Evolutionary conservation across 2,888 invertebrate genomes (phyloP).

Genomic region (Bellardia pandia): DNA sequence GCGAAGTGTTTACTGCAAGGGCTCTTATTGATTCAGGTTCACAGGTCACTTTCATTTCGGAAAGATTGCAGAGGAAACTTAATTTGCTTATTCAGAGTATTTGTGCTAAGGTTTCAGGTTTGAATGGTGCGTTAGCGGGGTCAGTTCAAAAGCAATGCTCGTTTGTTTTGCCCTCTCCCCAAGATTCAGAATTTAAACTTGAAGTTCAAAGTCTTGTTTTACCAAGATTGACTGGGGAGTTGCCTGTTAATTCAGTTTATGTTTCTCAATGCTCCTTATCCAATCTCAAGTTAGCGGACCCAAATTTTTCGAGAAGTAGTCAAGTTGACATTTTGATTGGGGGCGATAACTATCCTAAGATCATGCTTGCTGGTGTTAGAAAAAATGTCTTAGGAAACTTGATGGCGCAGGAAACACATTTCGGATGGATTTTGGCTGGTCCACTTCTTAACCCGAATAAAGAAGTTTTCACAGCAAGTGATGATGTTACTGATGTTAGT

Average conservation of each 20-base stretch:
- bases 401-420: conserved; percentile 38
- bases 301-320: conserved; percentile 19
- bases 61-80: conserved; percentile 12
- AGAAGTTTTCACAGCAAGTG: not conserved
- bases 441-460: not conserved
- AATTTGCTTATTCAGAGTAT: not conserved
- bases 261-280: not conserved
- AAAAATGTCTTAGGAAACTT: not conserved
- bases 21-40: conserved; percentile 50
- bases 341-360: not conserved
- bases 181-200: not conserved
- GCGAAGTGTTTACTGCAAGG: conserved; percentile 9
- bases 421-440: conserved; percentile 13
- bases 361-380: not conserved
- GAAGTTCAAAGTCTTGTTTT: not conserved
- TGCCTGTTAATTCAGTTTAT: not conserved
- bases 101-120: not conserved
- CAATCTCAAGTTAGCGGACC: not conserved
- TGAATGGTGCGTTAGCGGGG: conserved; percentile 15
- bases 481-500: not conserved
- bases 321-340: conserved; percentile 20
- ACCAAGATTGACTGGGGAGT: conserved; percentile 5
- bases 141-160: conserved; percentile 21
- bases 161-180: not conserved
- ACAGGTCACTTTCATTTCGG: conserved; percentile 33